Base-by-base conservation (phyloP, 64 coral and sea anemone genomes). In the Pocillopora damicornis region DNA sequence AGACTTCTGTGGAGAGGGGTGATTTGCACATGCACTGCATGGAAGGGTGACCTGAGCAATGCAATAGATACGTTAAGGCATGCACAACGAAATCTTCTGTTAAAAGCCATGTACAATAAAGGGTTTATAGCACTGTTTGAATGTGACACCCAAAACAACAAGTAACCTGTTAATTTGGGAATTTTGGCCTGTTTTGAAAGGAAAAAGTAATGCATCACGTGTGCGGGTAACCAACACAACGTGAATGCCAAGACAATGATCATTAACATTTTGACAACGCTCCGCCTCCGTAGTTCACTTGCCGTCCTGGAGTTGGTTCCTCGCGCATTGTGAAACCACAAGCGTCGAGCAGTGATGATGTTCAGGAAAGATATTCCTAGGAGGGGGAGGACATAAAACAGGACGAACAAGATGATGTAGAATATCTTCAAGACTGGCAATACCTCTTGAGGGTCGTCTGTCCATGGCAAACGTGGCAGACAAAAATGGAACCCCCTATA, bases 261-360 rank as follows among this genome's bases (percentile, higher is more conserved):
- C 11, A 77, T 56, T 18, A 93, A 20, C 91, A 93, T 83, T 84
- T 89, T 93, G 26, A 93, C 81, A 1, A 89, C 91, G 61, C 84
- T 93, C 9, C 66, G 74, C 25, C 88, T 89, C 20, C 86, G 59
- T 22, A 60, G 75, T 7, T 37, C 35, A 10, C 59, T 79, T 7
- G 87, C 69, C 30, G 35, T 17, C 30, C 62, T 88, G 18, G 75
- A 12, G 13, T 45, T 62, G 88, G 64, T 42, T 23, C 91, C 91
- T 0, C 86, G 91, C 14, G 81, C 45, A 72, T 81, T 80, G 25
- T 81, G 91, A 58, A 62, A 81, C 91, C 86, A 93, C 42, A 93
- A 22, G 1, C 91, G 69, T 60, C 78, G 82, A 0, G 69, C 91
- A 38, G 89, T 62, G 20, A 88, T 78, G 7, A 59, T 76, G 73